Conservation (phyloP, 2,113 vertebrate species). For the Nibea albiflora region DNA sequence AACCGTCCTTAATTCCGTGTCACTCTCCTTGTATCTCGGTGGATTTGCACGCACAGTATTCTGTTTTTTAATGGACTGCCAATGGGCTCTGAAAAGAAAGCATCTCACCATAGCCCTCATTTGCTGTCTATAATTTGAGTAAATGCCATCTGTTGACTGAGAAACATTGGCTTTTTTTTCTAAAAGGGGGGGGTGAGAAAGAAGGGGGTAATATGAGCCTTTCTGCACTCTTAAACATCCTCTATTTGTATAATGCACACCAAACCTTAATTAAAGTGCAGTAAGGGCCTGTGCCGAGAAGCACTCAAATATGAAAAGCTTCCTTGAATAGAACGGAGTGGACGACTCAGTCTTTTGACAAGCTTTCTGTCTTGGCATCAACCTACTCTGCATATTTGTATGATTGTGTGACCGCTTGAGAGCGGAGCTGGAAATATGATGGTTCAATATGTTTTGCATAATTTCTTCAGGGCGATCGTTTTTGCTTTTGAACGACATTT, state of each 20-base stretch:
- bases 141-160: constrained; percentile 68
- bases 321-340: constrained; percentile 58
- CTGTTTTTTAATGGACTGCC: constrained; percentile 59
- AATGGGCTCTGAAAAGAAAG: constrained; percentile 48
- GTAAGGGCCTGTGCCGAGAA: constrained; percentile 50
- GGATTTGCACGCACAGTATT: constrained; percentile 38
- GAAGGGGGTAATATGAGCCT: constrained; percentile 36
- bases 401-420: constrained; percentile 35
- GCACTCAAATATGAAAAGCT: constrained; percentile 62
- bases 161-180: constrained; percentile 55
- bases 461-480: constrained; percentile 35
- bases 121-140: constrained; percentile 61
- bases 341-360: constrained; percentile 65
- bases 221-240: constrained; percentile 56
- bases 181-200: not conserved
- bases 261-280: constrained; percentile 71
- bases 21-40: constrained; percentile 42
- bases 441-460: constrained; percentile 32
- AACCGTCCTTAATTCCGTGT: constrained; percentile 46
- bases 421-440: constrained; percentile 2
- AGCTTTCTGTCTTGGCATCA: constrained; percentile 43
- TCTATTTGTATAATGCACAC: constrained; percentile 52
- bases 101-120: constrained; percentile 47
- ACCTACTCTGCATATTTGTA: constrained; percentile 34
- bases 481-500: constrained; percentile 39